Percentiles rank a stretch among this genome's conserved stretches.
Conservation (phyloP, 2,888 invertebrate species). For the Aleiodes leptofemur region DNA sequence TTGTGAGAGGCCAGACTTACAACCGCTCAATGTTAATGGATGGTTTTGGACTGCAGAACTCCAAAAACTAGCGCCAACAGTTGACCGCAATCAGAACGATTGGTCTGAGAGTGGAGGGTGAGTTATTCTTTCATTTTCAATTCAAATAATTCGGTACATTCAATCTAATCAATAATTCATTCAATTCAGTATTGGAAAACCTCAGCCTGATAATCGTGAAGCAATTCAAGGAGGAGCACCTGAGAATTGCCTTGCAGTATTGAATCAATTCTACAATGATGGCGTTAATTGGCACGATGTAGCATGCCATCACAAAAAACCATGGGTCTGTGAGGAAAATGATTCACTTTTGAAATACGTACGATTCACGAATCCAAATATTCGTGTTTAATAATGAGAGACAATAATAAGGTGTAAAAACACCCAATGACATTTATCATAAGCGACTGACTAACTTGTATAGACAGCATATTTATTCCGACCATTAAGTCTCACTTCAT, state of each 20-base stretch:
- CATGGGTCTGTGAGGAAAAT: slow-evolving; percentile 92
- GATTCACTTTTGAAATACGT: slow-evolving; percentile 88
- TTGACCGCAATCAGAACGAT: slow-evolving; percentile 88
- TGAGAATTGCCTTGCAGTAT: slow-evolving; percentile 89
- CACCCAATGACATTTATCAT: slow-evolving; percentile 49
- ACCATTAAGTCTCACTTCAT: slow-evolving; percentile 60
- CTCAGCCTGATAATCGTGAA: slow-evolving; percentile 93
- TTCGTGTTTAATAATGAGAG: slow-evolving; percentile 8
- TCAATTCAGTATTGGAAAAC: slow-evolving; percentile 81
- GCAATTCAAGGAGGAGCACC: slow-evolving; percentile 88
- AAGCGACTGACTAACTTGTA: slow-evolving; percentile 70
- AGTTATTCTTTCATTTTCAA: slow-evolving; percentile 41
- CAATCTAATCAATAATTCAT: background rate
- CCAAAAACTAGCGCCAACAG: slow-evolving; percentile 89
- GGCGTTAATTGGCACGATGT: slow-evolving; percentile 94
- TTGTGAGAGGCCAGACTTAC: slow-evolving; percentile 89
- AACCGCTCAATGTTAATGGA: slow-evolving; percentile 88
- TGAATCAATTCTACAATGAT: slow-evolving; percentile 94
- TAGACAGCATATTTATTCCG: slow-evolving; percentile 67
- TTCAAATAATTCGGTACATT: background rate
- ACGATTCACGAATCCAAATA: slow-evolving; percentile 33
- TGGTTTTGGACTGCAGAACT: slow-evolving; percentile 96
- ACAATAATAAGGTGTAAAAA: slow-evolving; percentile 8
- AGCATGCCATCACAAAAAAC: slow-evolving; percentile 92
- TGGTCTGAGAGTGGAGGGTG: slow-evolving; percentile 91